Conservation (phyloP, 2,113 vertebrate species). For the Rhodinocichla rosea region DNA sequence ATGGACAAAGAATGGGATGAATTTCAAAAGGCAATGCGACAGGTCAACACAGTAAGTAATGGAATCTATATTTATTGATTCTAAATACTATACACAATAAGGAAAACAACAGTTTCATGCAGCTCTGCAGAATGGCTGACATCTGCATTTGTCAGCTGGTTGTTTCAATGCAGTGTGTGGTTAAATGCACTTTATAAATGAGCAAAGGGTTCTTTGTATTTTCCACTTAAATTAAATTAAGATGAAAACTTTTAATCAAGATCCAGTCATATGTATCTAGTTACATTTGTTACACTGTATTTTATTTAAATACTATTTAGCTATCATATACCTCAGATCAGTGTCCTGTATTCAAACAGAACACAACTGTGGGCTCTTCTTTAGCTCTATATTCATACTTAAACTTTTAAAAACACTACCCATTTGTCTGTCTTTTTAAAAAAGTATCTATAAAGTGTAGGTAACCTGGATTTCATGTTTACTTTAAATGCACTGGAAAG, state of each 20-base stretch:
- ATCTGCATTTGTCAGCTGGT: constrained; percentile 38
- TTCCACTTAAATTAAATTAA: not conserved
- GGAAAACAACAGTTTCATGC: constrained; percentile 61
- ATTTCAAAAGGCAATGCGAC: constrained; percentile 96
- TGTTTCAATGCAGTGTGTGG: constrained; percentile 25
- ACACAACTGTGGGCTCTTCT: not conserved
- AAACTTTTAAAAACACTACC: not conserved
- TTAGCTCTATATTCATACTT: not conserved
- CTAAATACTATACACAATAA: constrained; percentile 41
- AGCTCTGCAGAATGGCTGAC: constrained; percentile 42
- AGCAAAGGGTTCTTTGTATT: constrained; percentile 9
- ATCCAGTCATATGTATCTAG: not conserved
- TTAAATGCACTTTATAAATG: constrained; percentile 54
- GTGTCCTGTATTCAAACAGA: not conserved
- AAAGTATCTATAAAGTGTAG: not conserved
- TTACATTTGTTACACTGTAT: not conserved
- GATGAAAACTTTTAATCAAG: not conserved
- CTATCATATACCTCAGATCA: not conserved
- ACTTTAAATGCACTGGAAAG: not conserved
- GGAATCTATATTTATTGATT: constrained; percentile 44
- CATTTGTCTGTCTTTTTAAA: not conserved
- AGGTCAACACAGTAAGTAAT: constrained; percentile 85
- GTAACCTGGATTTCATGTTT: not conserved
- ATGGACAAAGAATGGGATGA: constrained; percentile 99
- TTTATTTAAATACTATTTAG: not conserved